Conservation (phyloP, 2,113 vertebrate species). For the Brachypodius melanocephalos region DNA sequence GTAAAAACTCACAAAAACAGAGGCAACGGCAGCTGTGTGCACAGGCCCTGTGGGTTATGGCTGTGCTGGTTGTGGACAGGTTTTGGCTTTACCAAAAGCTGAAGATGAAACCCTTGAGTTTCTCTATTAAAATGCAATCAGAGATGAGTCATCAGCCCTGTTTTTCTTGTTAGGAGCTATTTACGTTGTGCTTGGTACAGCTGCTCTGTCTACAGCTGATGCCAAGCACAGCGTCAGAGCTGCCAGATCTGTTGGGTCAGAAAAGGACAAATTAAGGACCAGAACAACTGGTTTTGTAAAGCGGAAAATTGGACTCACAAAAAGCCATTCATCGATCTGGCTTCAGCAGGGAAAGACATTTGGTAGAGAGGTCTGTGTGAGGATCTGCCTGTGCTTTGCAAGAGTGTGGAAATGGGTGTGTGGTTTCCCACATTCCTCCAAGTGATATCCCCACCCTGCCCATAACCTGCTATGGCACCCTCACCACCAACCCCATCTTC, state of each 20-base stretch:
- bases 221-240: background rate
- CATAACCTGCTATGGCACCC: background rate
- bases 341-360: background rate
- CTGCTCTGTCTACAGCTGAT: background rate
- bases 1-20: background rate
- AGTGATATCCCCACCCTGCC: background rate
- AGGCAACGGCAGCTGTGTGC: accelerated
- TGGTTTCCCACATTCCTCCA: background rate
- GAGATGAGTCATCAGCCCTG: background rate
- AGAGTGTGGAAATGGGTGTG: background rate
- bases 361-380: background rate
- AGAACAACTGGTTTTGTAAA: background rate
- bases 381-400: background rate
- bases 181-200: conserved; percentile 2
- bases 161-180: conserved; percentile 25
- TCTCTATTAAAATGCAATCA: background rate
- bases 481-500: accelerated
- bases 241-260: background rate
- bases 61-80: background rate
- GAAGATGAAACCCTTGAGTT: background rate
- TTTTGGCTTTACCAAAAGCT: background rate
- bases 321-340: background rate
- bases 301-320: background rate
- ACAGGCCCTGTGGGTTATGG: background rate
- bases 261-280: conserved; percentile 16